A percentile compares a stretch with the other conserved stretches of the same genome.
Conservation (phyloP, 2,797 vertebrate genomes). For the Coracias cyanogaster region DNA sequence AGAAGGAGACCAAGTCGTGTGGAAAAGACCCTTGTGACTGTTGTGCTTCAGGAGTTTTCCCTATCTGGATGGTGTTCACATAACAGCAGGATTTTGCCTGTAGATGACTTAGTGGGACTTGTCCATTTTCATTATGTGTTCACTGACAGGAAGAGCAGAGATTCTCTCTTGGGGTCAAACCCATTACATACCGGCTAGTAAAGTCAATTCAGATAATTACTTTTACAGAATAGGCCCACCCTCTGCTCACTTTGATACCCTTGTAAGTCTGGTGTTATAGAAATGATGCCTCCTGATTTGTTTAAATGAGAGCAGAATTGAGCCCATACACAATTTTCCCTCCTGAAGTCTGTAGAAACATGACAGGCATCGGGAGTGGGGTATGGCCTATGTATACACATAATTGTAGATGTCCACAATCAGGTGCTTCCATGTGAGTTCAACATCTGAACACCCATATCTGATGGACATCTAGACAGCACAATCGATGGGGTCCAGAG, state of each 20-base stretch:
- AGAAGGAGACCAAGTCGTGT: background rate
- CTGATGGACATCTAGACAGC: background rate
- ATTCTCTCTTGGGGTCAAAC: background rate
- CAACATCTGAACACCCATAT: background rate
- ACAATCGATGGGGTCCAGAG: background rate
- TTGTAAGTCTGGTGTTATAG: background rate
- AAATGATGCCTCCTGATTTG: background rate
- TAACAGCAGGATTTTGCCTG: background rate
- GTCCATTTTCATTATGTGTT: background rate
- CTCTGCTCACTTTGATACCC: background rate
- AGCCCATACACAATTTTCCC: background rate
- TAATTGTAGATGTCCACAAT: background rate
- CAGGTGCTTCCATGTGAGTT: background rate
- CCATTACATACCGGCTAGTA: background rate
- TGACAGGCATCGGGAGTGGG: background rate
- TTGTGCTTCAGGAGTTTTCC: background rate
- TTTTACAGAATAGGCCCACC: background rate
- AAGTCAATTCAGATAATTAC: background rate
- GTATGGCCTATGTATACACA: background rate
- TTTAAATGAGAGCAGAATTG: background rate
- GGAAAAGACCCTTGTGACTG: background rate
- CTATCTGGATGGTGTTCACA: background rate
- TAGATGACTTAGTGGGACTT: background rate
- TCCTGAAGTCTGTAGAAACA: background rate
- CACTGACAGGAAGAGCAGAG: background rate